Conservation (phyloP, 53 echinoderm and acorn worm species). For the Zoroaster sp. region DNA sequence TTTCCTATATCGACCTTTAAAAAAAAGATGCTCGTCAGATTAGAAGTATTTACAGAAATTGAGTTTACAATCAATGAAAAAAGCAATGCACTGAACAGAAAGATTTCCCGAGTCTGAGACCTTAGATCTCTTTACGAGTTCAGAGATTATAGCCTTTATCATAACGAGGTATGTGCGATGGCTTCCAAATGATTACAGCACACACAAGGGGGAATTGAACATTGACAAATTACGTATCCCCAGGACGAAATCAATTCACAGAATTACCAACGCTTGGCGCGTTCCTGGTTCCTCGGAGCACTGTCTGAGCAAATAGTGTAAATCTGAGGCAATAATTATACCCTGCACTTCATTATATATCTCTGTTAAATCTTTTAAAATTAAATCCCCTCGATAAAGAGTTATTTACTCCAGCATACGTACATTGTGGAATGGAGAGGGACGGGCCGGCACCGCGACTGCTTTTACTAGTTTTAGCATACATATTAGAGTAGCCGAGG, state of each 20-base stretch:
- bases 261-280: slow-evolving; percentile 7
- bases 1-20: background rate
- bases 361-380: too few species aligned
- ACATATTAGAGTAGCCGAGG: too few species aligned
- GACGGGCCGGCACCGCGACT: too few species aligned
- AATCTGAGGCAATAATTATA: too few species aligned
- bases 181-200: background rate
- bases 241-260: slow-evolving; percentile 3
- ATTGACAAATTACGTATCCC: background rate
- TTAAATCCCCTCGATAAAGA: too few species aligned
- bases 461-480: too few species aligned
- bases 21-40: background rate
- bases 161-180: background rate
- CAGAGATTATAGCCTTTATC: background rate
- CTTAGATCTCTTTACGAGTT: background rate
- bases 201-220: background rate
- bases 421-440: too few species aligned
- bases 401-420: too few species aligned
- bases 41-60: background rate
- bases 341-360: too few species aligned
- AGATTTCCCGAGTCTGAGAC: background rate
- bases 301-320: background rate
- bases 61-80: background rate
- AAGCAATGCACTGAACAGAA: background rate
- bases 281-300: background rate